Evolutionary conservation across 2,888 invertebrate species (phyloP).

Genomic region (Molorchus minor): DNA sequence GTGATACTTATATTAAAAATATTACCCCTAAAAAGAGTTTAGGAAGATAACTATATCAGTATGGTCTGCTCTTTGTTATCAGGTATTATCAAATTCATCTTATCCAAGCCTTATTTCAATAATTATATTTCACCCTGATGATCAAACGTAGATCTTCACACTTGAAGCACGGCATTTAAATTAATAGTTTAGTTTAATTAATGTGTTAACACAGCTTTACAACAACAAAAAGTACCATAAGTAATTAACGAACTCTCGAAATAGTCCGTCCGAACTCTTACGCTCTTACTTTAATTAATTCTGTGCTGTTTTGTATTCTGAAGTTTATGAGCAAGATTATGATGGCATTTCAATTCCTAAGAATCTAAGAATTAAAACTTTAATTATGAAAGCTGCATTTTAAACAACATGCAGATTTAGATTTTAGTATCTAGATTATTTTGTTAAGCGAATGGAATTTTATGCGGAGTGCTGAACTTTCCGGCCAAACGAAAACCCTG

Average conservation of each 20-base stretch:
- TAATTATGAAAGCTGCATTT: constrained; percentile 36
- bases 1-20: too few species aligned
- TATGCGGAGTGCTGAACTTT: too few species aligned
- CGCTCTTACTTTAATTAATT: constrained; percentile 15
- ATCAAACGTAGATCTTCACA: too few species aligned
- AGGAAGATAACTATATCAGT: too few species aligned
- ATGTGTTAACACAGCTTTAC: not conserved
- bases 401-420: constrained; percentile 31
- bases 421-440: constrained; percentile 37
- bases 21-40: too few species aligned
- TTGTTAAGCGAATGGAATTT: too few species aligned
- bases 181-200: not conserved
- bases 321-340: constrained; percentile 22
- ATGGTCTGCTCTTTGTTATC: too few species aligned
- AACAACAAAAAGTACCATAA: not conserved
- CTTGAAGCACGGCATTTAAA: not conserved
- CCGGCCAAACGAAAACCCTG: too few species aligned
- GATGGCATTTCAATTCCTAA: constrained; percentile 20
- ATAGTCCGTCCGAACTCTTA: constrained; percentile 2
- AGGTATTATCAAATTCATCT: too few species aligned
- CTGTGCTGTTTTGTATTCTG: constrained; percentile 3
- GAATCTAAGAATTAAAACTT: constrained; percentile 38
- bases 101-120: too few species aligned
- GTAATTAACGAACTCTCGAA: constrained; percentile 13
- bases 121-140: too few species aligned